Conservation (phyloP, 2,113 vertebrate species). For the Recurvirostra avosetta region DNA sequence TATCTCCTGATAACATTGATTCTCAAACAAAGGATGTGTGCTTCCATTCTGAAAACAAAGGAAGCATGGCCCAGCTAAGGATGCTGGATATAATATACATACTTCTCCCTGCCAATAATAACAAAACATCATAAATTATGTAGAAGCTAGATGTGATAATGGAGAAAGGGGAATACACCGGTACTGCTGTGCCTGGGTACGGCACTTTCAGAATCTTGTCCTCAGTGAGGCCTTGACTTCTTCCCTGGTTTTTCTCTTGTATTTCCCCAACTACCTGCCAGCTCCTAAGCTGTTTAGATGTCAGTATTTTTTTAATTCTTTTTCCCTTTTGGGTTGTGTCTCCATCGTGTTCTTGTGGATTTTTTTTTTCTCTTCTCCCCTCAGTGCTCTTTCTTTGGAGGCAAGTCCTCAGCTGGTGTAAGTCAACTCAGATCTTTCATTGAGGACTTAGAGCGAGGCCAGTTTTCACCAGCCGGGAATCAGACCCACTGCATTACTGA, state of each 20-base stretch:
- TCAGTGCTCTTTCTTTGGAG: neutral
- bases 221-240: neutral
- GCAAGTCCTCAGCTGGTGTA: neutral
- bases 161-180: neutral
- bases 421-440: neutral
- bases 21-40: conserved; percentile 74
- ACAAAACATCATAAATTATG: conserved; percentile 63
- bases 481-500: neutral
- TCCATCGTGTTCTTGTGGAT: neutral
- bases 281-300: neutral
- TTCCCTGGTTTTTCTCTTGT: neutral
- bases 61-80: conserved; percentile 65
- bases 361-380: neutral
- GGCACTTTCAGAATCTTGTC: neutral
- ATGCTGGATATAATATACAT: conserved; percentile 49
- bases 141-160: conserved; percentile 43
- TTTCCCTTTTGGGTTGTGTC: neutral
- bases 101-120: conserved; percentile 52
- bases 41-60: conserved; percentile 74
- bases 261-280: neutral
- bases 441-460: neutral
- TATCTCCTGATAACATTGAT: conserved; percentile 77
- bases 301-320: neutral
- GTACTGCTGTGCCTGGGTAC: neutral
- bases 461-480: neutral